Evolutionary conservation across 2,797 vertebrate species (phyloP).

Genomic region (Euthynnus affinis): DNA sequence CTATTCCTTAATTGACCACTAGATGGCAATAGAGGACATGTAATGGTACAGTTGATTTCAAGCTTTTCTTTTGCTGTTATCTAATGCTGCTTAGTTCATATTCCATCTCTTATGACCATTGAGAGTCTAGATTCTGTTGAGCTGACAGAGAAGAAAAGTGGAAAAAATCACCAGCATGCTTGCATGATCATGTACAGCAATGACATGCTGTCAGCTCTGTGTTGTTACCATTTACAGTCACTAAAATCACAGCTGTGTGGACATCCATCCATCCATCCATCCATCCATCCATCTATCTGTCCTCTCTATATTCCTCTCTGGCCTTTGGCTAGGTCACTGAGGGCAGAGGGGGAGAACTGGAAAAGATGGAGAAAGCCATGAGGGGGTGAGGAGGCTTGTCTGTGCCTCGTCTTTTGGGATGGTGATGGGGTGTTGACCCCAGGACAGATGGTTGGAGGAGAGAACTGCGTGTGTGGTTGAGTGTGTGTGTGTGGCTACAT

Average conservation of each 20-base stretch:
- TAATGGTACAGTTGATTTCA: constrained; percentile 2
- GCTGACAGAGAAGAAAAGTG: not conserved
- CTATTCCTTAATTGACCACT: constrained; percentile 24
- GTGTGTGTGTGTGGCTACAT: constrained; percentile 22
- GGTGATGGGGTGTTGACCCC: constrained; percentile 48
- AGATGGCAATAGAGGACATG: constrained; percentile 50
- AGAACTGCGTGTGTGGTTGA: constrained; percentile 16
- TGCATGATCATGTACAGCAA: not conserved
- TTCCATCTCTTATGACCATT: not conserved
- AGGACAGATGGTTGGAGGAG: constrained; percentile 49
- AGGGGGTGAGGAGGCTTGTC: constrained; percentile 20
- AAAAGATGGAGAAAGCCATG: constrained; percentile 6
- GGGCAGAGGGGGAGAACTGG: constrained; percentile 1
- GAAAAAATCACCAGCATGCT: not conserved
- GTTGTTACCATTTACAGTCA: not conserved
- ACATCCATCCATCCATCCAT: not conserved
- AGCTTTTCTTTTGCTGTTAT: not conserved
- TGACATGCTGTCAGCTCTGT: not conserved
- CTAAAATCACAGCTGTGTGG: constrained; percentile 6
- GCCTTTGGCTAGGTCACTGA: constrained; percentile 6
- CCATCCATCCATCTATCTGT: not conserved
- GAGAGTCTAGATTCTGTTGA: not conserved
- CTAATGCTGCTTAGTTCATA: not conserved
- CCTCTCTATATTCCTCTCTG: constrained; percentile 1
- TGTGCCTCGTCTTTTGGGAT: constrained; percentile 33